Evolutionary conservation across 1,140 invertebrate genomes (phyloP).

Genomic region (Diprion similis): DNA sequence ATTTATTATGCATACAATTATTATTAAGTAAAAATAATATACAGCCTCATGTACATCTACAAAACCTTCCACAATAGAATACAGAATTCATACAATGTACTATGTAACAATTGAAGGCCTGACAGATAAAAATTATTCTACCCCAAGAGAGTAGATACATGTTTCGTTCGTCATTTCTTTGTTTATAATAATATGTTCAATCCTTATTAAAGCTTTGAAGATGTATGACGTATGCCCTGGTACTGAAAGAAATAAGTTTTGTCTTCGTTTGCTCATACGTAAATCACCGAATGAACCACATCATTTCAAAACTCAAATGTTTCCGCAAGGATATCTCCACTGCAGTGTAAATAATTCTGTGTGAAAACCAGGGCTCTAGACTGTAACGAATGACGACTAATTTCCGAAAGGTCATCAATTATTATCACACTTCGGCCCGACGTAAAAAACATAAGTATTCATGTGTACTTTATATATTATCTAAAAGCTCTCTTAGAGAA

Average conservation of each 20-base stretch:
- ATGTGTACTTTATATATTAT: neutral
- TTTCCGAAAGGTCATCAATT: neutral
- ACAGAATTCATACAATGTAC: neutral
- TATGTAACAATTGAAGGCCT: neutral
- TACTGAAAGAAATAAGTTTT: neutral
- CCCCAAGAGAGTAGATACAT: neutral
- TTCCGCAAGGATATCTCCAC: neutral
- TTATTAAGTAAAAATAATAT: neutral
- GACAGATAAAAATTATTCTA: neutral
- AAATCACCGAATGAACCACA: neutral
- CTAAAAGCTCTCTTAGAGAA: neutral
- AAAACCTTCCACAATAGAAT: neutral
- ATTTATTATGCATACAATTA: neutral
- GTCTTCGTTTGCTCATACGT: neutral
- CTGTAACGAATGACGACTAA: neutral
- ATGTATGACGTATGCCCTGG: neutral
- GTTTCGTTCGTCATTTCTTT: too few relatives aligned
- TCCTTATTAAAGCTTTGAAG: neutral
- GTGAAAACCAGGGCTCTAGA: neutral
- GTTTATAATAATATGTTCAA: neutral
- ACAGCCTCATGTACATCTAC: neutral
- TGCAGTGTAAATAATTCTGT: neutral
- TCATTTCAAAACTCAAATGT: neutral
- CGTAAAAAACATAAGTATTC: neutral
- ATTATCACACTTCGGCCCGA: neutral